These are phyloP conservation scores for Ylistrum balloti DNA, from an alignment of 1,140 invertebrate genomes.

Conservation along the genomic window DNA sequence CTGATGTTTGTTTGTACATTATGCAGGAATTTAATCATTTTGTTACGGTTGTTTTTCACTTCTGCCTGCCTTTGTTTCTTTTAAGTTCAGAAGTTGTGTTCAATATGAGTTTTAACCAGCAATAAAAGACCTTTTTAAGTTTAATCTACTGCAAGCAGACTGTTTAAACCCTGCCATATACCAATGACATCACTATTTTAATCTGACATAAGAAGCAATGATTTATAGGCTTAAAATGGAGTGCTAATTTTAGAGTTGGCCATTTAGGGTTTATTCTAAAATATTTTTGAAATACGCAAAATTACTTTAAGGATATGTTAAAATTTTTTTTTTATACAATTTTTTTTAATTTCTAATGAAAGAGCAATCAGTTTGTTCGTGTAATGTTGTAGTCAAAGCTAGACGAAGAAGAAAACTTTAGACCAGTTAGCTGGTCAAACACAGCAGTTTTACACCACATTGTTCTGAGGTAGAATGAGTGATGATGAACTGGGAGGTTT, in stretches of 20 bases:
- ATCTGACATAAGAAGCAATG: background rate
- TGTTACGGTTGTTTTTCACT: background rate
- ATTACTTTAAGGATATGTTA: background rate
- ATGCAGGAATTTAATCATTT: background rate
- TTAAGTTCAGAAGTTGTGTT: slow-evolving; percentile 39
- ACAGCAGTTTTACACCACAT: background rate
- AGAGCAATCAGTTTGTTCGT: background rate
- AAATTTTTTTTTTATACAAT: background rate
- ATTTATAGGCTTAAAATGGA: background rate
- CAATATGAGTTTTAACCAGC: background rate
- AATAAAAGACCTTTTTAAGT: background rate
- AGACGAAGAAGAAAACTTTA: background rate
- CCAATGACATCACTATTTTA: background rate
- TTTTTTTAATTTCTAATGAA: background rate
- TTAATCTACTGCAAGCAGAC: slow-evolving; percentile 25
- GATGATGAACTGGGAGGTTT: background rate
- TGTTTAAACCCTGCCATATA: slow-evolving; percentile 17
- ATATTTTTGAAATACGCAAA: slow-evolving; percentile 11
- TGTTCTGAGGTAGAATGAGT: background rate
- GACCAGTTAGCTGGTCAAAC: background rate
- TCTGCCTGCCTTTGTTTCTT: slow-evolving; percentile 25
- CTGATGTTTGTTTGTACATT: background rate
- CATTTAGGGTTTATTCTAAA: slow-evolving; percentile 18
- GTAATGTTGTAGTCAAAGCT: background rate
- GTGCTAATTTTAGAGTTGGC: slow-evolving; percentile 1